Base-by-base conservation (phyloP, 2,888 invertebrate genomes). In the Pyrochroa serraticornis region DNA sequence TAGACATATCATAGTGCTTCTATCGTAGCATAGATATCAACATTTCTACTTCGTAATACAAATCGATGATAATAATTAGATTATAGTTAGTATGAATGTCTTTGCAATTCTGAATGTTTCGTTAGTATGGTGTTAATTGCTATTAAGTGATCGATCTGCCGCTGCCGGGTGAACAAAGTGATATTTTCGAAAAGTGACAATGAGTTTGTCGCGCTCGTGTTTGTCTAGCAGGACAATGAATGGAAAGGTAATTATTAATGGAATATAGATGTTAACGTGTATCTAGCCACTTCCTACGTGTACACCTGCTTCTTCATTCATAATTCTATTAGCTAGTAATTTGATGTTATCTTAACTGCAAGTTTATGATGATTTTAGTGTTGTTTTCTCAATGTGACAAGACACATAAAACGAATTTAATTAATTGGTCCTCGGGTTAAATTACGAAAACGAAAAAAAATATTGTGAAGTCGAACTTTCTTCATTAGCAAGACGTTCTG, bases 131-230 rank as follows among this genome's bases (percentile, higher is more conserved):
- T 51, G 58, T 60, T 51, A 64, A 62, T 57, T 60, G 50, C 55
- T 60, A 37, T 60, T 54, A 54, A 65, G 62, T 62, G 62, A 62
- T 60, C 55, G 55, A 50, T 56, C 59, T 56, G 43, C 57, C 14
- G 48, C 14, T 49, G 54, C 32, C 49, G 41, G 53, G 41, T 22
- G 50, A 52, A 58, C 46, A 48, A 37, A 46, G 60, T 60, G 55
- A 51, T 43, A 37, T 46, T 51, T 50, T 51, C 33, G 35, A 41
- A 42, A 43, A 58, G 50, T 59, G 50, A 56, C 47, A 52, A 75
- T 75, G 75, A 75, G 75, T 64, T 64, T 73, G 56, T 69, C 72
- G 45, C 71, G 74, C 56, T 75, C 75, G 44, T 73, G 73, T 58
- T 63, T 74, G 64, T 71, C 73, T 38, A 74, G 66, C 59, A 64